Evolutionary conservation across 2,888 invertebrate genomes (phyloP), one percentile per base, ranked within the genome.

Genomic region (Lumbricus terrestris): DNA sequence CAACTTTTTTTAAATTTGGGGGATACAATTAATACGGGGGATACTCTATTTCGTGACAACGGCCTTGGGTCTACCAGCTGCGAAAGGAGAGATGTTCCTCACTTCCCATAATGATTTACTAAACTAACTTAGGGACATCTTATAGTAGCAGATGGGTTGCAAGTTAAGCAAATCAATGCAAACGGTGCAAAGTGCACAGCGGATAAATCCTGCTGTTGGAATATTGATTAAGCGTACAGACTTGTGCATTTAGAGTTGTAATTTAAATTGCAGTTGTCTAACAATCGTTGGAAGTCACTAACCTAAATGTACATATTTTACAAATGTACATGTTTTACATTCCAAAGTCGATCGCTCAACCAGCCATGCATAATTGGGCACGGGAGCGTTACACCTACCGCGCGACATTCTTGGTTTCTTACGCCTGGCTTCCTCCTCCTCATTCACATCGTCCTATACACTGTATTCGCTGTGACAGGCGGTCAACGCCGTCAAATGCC

Each of bases 401-500:
- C 69, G n/a, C 69, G 69, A 69, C 69, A 47, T 47, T 47, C 47
- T 38, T 38, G 13, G 38, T 38, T 47, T 47, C 47, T 69, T 69
- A 69, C 69, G 69, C 69, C n/a, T 69, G 69, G 69, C n/a, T 8
- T n/a, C n/a, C n/a, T n/a, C n/a, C n/a, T n/a, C n/a, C n/a, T n/a
- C n/a, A 15, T n/a, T 69, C 29, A 69, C 69, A n/a, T 69, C n/a
- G 69, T 13, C n/a, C n/a, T n/a, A n/a, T n/a, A n/a, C n/a, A n/a
- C 29, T 69, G 69, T n/a, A 69, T 69, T 69, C 69, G 69, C 69
- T 69, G 29, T 69, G 69, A 69, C 69, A 69, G 69, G n/a, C 69
- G 69, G 69, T 69, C 69, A 69, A 69, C 69, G 69, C 69, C n/a
- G 69, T 69, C 69, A n/a, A 69, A 69, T 69, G 69, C 69, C 69